phyloP scores from a whole-genome alignment of 2,797 vertebrate species.

The Delichon dasypus region DNA sequence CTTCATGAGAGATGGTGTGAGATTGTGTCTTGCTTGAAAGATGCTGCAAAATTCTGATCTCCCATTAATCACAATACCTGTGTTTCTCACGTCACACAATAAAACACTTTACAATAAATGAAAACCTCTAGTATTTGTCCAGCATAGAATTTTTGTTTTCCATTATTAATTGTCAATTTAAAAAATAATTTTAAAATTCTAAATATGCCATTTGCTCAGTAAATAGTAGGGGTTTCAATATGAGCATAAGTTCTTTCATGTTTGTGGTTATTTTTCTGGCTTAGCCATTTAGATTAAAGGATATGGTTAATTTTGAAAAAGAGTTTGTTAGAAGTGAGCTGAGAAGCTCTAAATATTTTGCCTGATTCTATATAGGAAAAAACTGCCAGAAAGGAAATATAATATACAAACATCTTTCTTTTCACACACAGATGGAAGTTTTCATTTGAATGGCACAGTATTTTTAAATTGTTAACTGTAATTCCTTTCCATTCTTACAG shows the following conservation, averaged over 20 bases:
- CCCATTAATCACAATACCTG: neutral
- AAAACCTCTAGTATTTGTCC: neutral
- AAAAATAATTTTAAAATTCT: neutral
- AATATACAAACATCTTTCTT: neutral
- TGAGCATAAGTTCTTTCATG: neutral
- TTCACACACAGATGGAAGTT: neutral
- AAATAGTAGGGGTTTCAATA: neutral
- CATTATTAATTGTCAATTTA: neutral
- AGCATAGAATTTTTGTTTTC: neutral
- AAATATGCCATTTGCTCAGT: neutral
- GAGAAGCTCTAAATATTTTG: slow-evolving; percentile 46
- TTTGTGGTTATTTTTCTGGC: slow-evolving; percentile 3
- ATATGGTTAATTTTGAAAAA: slow-evolving; percentile 24
- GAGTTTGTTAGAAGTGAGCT: neutral
- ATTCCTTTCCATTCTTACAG: neutral
- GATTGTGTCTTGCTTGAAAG: slow-evolving; percentile 15
- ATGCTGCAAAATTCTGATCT: neutral
- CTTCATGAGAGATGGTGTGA: slow-evolving; percentile 17
- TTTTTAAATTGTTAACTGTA: slow-evolving; percentile 17
- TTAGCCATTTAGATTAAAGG: slow-evolving; percentile 1
- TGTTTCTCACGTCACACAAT: neutral
- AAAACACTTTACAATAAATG: neutral
- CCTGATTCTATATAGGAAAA: neutral
- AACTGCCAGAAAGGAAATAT: neutral
- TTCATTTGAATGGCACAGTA: neutral